These are phyloP conservation scores for Sicus ferrugineus DNA, from an alignment of 2,888 invertebrate genomes.

Conservation along the genomic window DNA sequence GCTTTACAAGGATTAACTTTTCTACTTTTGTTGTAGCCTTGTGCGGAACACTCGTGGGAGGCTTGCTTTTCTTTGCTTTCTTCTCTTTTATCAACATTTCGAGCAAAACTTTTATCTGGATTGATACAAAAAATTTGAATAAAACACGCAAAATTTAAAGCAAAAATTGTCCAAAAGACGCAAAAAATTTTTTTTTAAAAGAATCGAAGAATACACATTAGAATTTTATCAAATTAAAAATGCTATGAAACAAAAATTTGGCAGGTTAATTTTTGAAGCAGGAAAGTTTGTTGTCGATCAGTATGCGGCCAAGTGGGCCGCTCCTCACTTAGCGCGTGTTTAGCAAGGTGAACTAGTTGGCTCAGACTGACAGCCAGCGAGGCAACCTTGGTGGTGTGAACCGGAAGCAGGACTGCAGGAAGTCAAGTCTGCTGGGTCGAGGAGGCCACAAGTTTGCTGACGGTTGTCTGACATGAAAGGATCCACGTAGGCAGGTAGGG, in stretches of 20 bases:
- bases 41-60: not conserved
- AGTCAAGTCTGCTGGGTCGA: not conserved
- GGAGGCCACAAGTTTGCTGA: conserved; percentile 54
- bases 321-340: too few species aligned
- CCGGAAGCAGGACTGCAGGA: not conserved
- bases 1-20: conserved; percentile 48
- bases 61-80: conserved; percentile 1
- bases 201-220: conserved; percentile 12
- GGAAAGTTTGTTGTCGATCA: conserved; percentile 4
- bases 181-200: not conserved
- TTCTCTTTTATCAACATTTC: conserved; percentile 1
- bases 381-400: not conserved
- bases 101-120: not conserved
- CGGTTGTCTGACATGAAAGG: conserved; percentile 50
- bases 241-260: too few species aligned
- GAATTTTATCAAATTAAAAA: conserved; percentile 4
- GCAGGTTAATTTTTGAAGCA: not conserved
- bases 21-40: conserved; percentile 17
- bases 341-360: not conserved
- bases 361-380: not conserved
- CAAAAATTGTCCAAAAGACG: not conserved
- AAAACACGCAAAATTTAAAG: not conserved
- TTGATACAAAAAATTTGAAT: conserved; percentile 4
- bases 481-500: conserved; percentile 37
- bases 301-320: too few species aligned